phyloP scores from a whole-genome alignment of 1,140 invertebrate genomes.

The Lithobius niger region DNA sequence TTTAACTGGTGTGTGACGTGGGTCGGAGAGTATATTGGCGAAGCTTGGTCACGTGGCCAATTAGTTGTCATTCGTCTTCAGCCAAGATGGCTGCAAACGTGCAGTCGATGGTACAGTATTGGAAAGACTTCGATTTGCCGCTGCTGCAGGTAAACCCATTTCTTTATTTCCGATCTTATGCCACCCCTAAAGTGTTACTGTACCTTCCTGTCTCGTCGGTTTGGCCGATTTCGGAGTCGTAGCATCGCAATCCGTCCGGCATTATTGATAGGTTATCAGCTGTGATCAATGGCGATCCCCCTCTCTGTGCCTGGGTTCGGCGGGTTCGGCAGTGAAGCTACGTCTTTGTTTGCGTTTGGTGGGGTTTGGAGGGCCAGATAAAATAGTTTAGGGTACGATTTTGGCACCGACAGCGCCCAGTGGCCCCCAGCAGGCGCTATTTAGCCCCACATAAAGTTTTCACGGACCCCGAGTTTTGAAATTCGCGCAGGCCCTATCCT shows the following conservation, averaged over 20 bases:
- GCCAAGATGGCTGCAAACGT: slow-evolving; percentile 37
- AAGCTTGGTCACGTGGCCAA: slow-evolving; percentile 33
- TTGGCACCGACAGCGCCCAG: background rate
- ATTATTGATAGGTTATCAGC: slow-evolving; percentile 25
- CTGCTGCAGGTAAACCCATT: slow-evolving; percentile 31
- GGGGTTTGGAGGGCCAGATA: no score
- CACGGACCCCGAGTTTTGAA: no score
- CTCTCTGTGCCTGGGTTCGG: no score
- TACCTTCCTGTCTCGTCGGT: background rate
- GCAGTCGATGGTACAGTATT: slow-evolving; percentile 36
- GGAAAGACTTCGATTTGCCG: slow-evolving; percentile 38
- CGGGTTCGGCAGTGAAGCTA: no score
- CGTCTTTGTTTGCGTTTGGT: no score
- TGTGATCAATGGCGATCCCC: slow-evolving; percentile 27
- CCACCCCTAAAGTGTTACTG: background rate
- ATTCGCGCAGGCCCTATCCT: slow-evolving; percentile 13
- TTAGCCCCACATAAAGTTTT: slow-evolving; percentile 1
- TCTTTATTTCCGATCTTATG: background rate
- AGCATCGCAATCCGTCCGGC: background rate
- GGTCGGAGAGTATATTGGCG: slow-evolving; percentile 11
- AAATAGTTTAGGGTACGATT: background rate
- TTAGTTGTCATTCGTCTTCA: slow-evolving; percentile 31
- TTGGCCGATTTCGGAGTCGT: background rate
- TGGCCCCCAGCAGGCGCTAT: background rate
- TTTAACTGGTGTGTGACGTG: slow-evolving; percentile 1